phyloP scores from a whole-genome alignment of 2,797 vertebrate species.

The Geotrypetes seraphini region DNA sequence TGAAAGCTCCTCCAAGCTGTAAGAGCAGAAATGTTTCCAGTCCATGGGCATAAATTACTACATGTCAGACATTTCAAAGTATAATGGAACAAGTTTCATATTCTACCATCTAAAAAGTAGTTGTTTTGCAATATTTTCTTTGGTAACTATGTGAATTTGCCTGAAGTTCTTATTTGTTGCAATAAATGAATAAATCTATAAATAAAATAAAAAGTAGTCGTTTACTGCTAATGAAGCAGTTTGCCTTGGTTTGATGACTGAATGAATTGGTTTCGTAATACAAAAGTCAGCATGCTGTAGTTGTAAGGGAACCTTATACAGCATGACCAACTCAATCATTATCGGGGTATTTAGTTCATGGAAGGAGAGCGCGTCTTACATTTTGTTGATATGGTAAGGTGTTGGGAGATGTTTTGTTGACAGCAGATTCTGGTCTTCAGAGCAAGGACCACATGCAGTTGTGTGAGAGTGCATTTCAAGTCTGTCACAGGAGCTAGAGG shows the following conservation, averaged over 20 bases:
- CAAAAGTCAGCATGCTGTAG: slow-evolving; percentile 24
- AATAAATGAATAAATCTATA: too few relatives aligned
- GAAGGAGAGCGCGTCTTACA: slow-evolving; percentile 33
- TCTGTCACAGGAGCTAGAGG: too few relatives aligned
- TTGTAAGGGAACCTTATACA: slow-evolving; percentile 39
- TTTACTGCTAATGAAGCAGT: slow-evolving; percentile 27
- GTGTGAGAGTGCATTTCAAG: too few relatives aligned
- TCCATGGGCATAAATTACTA: slow-evolving; percentile 3
- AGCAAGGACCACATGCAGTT: not conserved
- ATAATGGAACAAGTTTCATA: not conserved
- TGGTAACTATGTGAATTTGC: too few relatives aligned
- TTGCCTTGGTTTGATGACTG: slow-evolving; percentile 32
- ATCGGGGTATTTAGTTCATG: slow-evolving; percentile 37
- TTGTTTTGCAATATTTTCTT: too few relatives aligned
- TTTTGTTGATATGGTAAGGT: slow-evolving; percentile 37
- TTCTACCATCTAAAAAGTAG: not conserved
- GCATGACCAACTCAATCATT: slow-evolving; percentile 52
- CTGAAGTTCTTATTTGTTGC: too few relatives aligned
- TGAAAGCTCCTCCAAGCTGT: slow-evolving; percentile 13
- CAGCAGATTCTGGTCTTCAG: slow-evolving; percentile 14
- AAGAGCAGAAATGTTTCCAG: not conserved
- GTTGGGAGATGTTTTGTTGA: slow-evolving; percentile 12
- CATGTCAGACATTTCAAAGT: not conserved
- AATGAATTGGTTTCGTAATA: slow-evolving; percentile 29
- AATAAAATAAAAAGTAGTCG: slow-evolving; percentile 1